Conservation (phyloP, 1,140 invertebrate species). For the Ips typographus region DNA sequence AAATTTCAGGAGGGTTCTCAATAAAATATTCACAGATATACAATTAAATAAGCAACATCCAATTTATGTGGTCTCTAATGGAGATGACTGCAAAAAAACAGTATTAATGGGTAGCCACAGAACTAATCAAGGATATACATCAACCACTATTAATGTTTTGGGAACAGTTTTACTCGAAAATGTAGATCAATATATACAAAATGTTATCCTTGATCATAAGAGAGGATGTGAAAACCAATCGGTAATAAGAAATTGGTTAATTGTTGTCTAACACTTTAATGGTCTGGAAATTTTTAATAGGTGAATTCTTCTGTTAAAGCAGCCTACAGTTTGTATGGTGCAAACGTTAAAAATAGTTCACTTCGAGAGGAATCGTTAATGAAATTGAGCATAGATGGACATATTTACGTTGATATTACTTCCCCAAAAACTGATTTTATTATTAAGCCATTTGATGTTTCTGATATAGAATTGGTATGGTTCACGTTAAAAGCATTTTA, state of each 20-base stretch:
- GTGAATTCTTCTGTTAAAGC: conserved; percentile 22
- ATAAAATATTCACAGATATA: background rate
- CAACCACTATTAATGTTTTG: conserved; percentile 14
- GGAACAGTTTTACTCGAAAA: conserved; percentile 20
- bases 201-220: background rate
- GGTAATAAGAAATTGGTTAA: conserved; percentile 4
- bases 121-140: background rate
- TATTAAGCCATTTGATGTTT: background rate
- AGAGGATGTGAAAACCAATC: background rate
- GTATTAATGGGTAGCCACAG: conserved; percentile 21
- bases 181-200: conserved; percentile 5
- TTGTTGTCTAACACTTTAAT: background rate
- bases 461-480: conserved; percentile 26
- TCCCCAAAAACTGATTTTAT: conserved; percentile 9
- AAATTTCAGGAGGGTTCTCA: background rate
- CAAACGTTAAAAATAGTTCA: conserved; percentile 21
- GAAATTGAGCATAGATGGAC: conserved; percentile 17
- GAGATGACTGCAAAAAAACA: conserved; percentile 27
- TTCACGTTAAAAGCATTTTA: conserved; percentile 1
- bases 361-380: background rate
- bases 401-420: conserved; percentile 28
- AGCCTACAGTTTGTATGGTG: conserved; percentile 31
- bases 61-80: conserved; percentile 35
- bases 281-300: conserved; percentile 9
- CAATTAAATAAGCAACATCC: background rate